Conservation (phyloP, 1,140 invertebrate genomes). For the Drosophila simulans region DNA sequence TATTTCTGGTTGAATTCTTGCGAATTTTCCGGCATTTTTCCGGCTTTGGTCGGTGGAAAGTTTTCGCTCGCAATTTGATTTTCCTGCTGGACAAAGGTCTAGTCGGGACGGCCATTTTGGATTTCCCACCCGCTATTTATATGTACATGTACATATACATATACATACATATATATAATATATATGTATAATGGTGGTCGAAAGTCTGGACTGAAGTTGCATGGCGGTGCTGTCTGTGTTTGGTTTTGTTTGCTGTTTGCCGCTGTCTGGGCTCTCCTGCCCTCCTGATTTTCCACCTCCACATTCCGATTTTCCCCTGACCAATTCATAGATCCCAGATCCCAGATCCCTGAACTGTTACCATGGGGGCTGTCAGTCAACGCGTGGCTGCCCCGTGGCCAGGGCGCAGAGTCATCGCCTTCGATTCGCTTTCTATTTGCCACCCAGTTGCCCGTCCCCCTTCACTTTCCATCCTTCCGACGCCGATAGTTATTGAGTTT, state of each 20-base stretch:
- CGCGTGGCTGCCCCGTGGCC: constrained; percentile 60
- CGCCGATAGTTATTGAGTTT: constrained; percentile 77
- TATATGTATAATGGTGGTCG: constrained; percentile 3
- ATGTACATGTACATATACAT: not conserved
- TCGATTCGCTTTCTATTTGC: constrained; percentile 54
- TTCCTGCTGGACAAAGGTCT: constrained; percentile 49
- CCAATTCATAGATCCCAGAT: constrained; percentile 21
- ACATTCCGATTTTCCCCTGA: constrained; percentile 15
- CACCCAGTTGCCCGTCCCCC: not conserved
- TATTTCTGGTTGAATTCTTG: not conserved
- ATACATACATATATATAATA: not conserved
- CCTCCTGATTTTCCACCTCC: not conserved
- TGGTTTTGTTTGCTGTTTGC: constrained; percentile 33
- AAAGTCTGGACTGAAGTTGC: constrained; percentile 15
- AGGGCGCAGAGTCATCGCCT: constrained; percentile 44
- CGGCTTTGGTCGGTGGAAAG: constrained; percentile 15
- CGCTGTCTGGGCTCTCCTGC: constrained; percentile 14
- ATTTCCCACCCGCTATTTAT: constrained; percentile 31
- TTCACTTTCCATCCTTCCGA: constrained; percentile 17
- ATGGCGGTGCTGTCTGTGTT: constrained; percentile 16
- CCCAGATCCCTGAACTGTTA: constrained; percentile 36
- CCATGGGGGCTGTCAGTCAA: constrained; percentile 66
- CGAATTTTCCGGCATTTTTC: constrained; percentile 13
- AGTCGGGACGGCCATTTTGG: constrained; percentile 61
- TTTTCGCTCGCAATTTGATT: constrained; percentile 30